Base-by-base conservation (phyloP, 2,888 invertebrate species). In the Sycophila texana region DNA sequence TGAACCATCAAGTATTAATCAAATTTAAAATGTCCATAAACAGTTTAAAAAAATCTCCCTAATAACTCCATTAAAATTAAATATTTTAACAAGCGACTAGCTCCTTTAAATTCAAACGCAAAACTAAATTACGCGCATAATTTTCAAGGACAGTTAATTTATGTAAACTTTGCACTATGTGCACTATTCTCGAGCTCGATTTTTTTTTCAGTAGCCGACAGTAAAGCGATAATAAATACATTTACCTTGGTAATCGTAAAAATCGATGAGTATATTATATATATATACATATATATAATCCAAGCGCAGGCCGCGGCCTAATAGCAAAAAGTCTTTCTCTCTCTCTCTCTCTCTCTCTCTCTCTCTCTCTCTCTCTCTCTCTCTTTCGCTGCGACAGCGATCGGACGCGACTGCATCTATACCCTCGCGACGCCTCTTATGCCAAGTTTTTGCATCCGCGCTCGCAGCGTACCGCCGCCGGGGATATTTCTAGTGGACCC, bases 401-500 rank as follows among this genome's bases (percentile, higher is more conserved):
- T n/a, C 18, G 26, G 30, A 60, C 10, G 26, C 20, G 60, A 60
- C 60, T n/a, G 39, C 30, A 7, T 39, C 39, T 39, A 39, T 39
- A 39, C 39, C 39, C 39, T 39, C 39, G 39, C 7, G 39, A 53
- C 13, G 14, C n/a, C 22, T 18, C 63, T 74, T 66, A 63, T 71
- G 76, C 76, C 76, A 76, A 76, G 57, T 76, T 76, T 71, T 70
- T 76, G 70, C 70, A 39, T 39, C 39, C 39, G 12, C 30, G 14
- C 30, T 26, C 49, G n/a, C 65, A 14, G 39, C 49, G 30, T 49
- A 47, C 22, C 60, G 51, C 73, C 39, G 75, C 61, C 18, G 49
- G 61, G 55, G 76, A 71, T 76, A 76, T 76, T 76, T 76, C 76
- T 63, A 76, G 76, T 71, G 63, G 49, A 76, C 26, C 47, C 70